Evolutionary conservation across 2,113 vertebrate genomes (phyloP).

Genomic region (Neodontobutis hainanensis): DNA sequence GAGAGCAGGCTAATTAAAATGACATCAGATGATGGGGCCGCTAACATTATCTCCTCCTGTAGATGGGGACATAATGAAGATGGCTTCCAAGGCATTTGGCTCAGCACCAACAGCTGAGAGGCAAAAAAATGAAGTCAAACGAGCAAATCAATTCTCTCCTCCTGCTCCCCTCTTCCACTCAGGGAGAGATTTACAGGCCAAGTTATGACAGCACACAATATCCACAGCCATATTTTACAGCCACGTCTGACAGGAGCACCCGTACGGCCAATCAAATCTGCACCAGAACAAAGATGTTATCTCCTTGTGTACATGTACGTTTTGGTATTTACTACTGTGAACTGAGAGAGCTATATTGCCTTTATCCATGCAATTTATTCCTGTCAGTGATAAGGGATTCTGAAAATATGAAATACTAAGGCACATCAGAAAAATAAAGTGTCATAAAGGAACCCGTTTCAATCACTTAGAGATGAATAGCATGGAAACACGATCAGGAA

Average conservation of each 20-base stretch:
- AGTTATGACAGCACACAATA: slow-evolving; percentile 74
- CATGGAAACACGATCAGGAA: slow-evolving; percentile 46
- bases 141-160: slow-evolving; percentile 66
- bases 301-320: slow-evolving; percentile 12
- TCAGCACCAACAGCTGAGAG: slow-evolving; percentile 46
- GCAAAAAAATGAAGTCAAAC: slow-evolving; percentile 62
- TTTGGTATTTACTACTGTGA: slow-evolving; percentile 14
- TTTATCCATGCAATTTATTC: slow-evolving; percentile 66
- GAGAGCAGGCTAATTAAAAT: slow-evolving; percentile 57
- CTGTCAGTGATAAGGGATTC: slow-evolving; percentile 53
- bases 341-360: slow-evolving; percentile 47
- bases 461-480: slow-evolving; percentile 56
- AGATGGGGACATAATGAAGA: slow-evolving; percentile 57
- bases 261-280: slow-evolving; percentile 59
- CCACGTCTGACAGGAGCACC: slow-evolving; percentile 57
- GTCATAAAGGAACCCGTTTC: slow-evolving; percentile 50
- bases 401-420: slow-evolving; percentile 51
- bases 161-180: slow-evolving; percentile 60
- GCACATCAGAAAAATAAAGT: slow-evolving; percentile 63
- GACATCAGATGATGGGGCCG: slow-evolving; percentile 45
- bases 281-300: slow-evolving; percentile 54
- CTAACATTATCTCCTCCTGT: slow-evolving; percentile 25
- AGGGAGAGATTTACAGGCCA: slow-evolving; percentile 69
- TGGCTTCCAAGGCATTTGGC: slow-evolving; percentile 66
- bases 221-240: slow-evolving; percentile 69